Base-by-base conservation (phyloP, 2,888 invertebrate genomes). In the Tanypteryx hageni region DNA sequence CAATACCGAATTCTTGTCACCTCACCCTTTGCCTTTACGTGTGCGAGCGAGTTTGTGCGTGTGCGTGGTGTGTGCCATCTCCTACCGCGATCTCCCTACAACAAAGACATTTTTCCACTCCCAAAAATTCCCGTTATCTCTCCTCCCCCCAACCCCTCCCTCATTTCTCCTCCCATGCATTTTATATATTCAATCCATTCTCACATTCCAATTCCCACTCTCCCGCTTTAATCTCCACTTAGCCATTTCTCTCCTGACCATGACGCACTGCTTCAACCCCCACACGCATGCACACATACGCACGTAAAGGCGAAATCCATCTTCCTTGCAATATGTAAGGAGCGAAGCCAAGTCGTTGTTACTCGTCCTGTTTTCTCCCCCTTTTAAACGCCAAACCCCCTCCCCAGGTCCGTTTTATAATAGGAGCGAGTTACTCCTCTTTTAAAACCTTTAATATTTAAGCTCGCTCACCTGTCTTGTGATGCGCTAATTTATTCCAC, bases 391-490 rank as follows among this genome's bases (percentile, higher is more conserved):
- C 44, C 44, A 1, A 1, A 1, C 44, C 5, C 44, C 44, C 44
- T 44, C 44, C 44, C 44, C 44, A 44, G 44, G 44, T 44, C 44
- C 5, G 44, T 44, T 44, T 44, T 44, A 44, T 44, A 44, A 44
- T 44, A 44, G 44, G 44, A 44, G 44, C 44, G 44, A 44, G 44
- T 44, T 44, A 44, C 44, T 44, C 44, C 44, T 44, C 44, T 44
- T 44, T 44, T 44, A 44, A 44, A 44, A 44, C 44, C 44, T 44
- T 44, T 61, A 64, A 64, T 61, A 61, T 64, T 44, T 59, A n/a
- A 64, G 89, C 89, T 89, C 31, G 44, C 61, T 89, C 89, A 89
- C 89, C 89, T 89, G 89, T 89, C 89, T 59, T 61, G 89, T 4
- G 59, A 18, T 44, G 89, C 61, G 64, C 44, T 89, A 89, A 89